Conservation (phyloP, 2,888 invertebrate genomes). For the Vanessa cardui region DNA sequence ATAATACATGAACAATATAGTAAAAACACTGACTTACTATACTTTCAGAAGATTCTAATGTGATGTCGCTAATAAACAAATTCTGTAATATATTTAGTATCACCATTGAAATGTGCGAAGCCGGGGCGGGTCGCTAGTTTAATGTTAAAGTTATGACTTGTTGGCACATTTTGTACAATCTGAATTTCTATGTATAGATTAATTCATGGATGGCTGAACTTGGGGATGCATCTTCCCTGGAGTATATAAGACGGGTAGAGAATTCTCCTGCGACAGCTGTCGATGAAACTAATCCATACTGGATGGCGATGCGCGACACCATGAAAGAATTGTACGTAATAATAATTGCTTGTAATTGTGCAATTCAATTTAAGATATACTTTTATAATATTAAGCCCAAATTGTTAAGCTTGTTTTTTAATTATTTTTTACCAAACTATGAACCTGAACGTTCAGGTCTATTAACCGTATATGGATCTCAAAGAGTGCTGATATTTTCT, state of each 20-base stretch:
- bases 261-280: conserved; percentile 74
- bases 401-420: background rate
- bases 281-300: conserved; percentile 85
- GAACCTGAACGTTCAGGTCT: too few relatives aligned
- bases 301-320: conserved; percentile 85
- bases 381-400: too few relatives aligned
- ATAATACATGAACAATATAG: too few relatives aligned
- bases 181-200: conserved; percentile 46
- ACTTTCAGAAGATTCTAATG: too few relatives aligned
- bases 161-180: background rate
- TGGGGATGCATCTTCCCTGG: conserved; percentile 56
- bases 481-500: conserved; percentile 15
- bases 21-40: too few relatives aligned
- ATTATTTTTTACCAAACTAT: background rate
- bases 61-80: too few relatives aligned
- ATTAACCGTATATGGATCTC: too few relatives aligned
- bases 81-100: too few relatives aligned
- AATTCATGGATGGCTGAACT: conserved; percentile 56
- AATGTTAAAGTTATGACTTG: background rate
- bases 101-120: too few relatives aligned
- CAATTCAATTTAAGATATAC: too few relatives aligned
- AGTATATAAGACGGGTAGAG: conserved; percentile 54
- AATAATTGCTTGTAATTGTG: too few relatives aligned
- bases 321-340: conserved; percentile 68
- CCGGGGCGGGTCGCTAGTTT: too few relatives aligned